Base-by-base conservation (phyloP, 2,888 invertebrate species). In the Agrochola lota region DNA sequence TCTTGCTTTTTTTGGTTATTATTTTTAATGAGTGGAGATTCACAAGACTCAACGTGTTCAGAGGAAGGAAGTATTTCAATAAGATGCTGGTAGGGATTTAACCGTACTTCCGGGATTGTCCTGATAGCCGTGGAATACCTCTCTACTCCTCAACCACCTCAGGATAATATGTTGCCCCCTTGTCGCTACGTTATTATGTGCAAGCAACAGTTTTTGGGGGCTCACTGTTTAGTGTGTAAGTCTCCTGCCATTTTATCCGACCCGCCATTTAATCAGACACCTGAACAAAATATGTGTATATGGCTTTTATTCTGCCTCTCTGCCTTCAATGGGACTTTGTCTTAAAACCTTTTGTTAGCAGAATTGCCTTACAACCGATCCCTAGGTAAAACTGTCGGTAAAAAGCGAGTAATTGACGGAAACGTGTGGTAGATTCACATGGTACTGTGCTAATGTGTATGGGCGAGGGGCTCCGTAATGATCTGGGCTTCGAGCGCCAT, bases 391-490 rank as follows among this genome's bases (percentile, higher is more conserved):
- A 46, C 46, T n/a, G 70, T 57, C 59, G 26, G 57, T 76, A 81
- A 84, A 84, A 77, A 78, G 40, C 30, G 35, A 77, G 26, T 71
- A 81, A 81, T 81, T 81, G 55, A 60, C 75, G 73, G 59, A 52
- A 83, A 40, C 52, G 20, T 26, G 23, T 69, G 30, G 64, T 66
- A 55, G 60, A 69, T 76, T 85, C 75, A 67, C 80, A 78, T 74
- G 70, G 35, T 15, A 26, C 40, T 72, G 64, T 70, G 78, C 78
- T 81, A 85, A 84, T 78, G 70, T 49, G 3, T 60, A 40, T 74
- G 26, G 57, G 12, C 23, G 60, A 62, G 26, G 40, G 49, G 12
- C 40, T 8, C 40, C 20, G 35, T 49, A 72, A 35, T 64, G 35
- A 49, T 46, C 63, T 57, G 3, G 9, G 6, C 20, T 59, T 26